phyloP scores from a whole-genome alignment of 1,140 invertebrate genomes.

The Eubasilissa regina region DNA sequence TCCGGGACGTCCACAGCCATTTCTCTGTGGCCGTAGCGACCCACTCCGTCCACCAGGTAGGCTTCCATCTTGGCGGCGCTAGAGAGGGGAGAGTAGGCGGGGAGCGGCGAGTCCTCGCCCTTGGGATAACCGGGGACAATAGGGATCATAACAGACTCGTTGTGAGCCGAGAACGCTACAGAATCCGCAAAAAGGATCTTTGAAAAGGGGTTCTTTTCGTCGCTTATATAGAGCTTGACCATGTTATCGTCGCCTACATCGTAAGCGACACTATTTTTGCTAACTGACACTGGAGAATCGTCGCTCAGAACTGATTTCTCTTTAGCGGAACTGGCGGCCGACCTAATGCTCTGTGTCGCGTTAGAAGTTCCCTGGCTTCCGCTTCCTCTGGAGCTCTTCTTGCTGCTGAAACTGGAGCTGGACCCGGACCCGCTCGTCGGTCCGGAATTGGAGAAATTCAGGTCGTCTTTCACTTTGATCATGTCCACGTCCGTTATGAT shows the following conservation, averaged over 20 bases:
- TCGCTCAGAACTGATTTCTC: conserved; percentile 72
- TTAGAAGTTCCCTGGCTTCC: conserved; percentile 69
- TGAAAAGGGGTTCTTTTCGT: conserved; percentile 69
- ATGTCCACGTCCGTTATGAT: conserved; percentile 42
- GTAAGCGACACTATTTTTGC: conserved; percentile 60
- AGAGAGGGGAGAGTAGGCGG: conserved; percentile 67
- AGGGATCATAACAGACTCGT: conserved; percentile 69
- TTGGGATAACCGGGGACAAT: conserved; percentile 62
- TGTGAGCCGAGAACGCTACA: conserved; percentile 67
- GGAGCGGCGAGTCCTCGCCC: conserved; percentile 59
- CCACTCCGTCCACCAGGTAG: conserved; percentile 58
- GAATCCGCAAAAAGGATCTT: conserved; percentile 67
- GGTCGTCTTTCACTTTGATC: conserved; percentile 51
- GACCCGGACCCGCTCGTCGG: conserved; percentile 62
- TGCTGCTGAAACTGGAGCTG: conserved; percentile 68
- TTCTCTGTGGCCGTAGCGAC: conserved; percentile 74
- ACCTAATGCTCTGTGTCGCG: conserved; percentile 71
- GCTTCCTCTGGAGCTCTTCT: conserved; percentile 68
- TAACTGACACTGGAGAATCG: conserved; percentile 65
- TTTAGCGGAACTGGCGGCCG: conserved; percentile 72
- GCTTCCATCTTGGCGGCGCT: conserved; percentile 69
- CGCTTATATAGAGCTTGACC: conserved; percentile 69
- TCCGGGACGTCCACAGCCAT: conserved; percentile 84
- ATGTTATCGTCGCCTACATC: conserved; percentile 66
- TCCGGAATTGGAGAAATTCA: conserved; percentile 56